phyloP scores from a whole-genome alignment of 2,113 vertebrate genomes.

The Leiothrix lutea region DNA sequence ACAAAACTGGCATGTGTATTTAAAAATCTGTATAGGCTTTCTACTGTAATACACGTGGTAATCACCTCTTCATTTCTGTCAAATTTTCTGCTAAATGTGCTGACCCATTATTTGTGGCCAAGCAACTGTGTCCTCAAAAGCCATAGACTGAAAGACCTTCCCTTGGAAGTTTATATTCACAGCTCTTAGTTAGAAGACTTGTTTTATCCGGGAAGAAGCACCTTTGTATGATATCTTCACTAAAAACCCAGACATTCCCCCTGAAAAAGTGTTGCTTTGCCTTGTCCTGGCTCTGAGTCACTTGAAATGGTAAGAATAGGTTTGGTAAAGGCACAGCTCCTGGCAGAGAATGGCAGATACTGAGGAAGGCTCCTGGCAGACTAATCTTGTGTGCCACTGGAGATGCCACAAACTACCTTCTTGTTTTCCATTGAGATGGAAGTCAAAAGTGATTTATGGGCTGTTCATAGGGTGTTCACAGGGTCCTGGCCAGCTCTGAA shows the following conservation, averaged over 20 bases:
- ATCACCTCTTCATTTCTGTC: background rate
- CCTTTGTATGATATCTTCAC: background rate
- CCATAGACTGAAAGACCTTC: background rate
- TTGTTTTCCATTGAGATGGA: background rate
- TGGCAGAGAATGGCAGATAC: fast-evolving
- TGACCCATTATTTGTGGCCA: background rate
- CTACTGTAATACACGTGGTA: background rate
- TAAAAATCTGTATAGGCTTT: background rate
- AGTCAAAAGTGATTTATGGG: background rate
- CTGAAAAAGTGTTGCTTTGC: background rate
- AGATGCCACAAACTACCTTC: background rate
- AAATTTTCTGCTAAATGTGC: background rate
- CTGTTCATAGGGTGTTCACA: background rate
- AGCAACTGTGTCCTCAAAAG: background rate
- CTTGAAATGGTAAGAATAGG: background rate
- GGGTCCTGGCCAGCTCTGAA: background rate
- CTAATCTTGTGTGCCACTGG: background rate
- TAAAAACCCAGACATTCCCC: background rate
- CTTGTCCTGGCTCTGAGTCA: background rate
- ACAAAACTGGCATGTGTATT: fast-evolving
- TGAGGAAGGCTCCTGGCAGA: background rate
- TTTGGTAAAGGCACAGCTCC: background rate
- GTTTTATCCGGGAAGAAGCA: background rate
- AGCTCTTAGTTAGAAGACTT: background rate
- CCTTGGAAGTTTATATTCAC: background rate